phyloP scores from a whole-genome alignment of 2,888 invertebrate genomes.

The Microplitis deprimator region DNA sequence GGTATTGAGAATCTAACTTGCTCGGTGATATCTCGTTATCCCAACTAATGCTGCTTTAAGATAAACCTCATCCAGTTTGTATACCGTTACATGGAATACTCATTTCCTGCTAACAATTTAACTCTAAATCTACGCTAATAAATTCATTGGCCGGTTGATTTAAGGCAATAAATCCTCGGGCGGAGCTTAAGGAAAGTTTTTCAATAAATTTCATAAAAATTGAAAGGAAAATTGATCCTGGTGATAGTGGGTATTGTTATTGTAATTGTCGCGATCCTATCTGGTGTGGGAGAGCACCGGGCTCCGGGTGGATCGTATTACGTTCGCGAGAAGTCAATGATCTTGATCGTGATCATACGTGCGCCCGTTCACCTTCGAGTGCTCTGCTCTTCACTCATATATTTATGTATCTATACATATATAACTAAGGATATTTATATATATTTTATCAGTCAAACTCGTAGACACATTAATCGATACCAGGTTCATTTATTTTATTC shows the following conservation, averaged over 20 bases:
- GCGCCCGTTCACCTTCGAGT: conserved; percentile 45
- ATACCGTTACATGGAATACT: conserved; percentile 42
- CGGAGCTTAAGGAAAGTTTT: neutral
- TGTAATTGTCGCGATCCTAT: conserved; percentile 38
- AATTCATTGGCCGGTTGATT: conserved; percentile 4
- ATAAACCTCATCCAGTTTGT: conserved; percentile 30
- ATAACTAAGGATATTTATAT: too few relatives aligned
- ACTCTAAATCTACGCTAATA: neutral
- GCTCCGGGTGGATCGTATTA: conserved; percentile 46
- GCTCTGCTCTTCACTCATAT: conserved; percentile 5
- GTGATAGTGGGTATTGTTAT: conserved; percentile 34
- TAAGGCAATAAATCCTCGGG: neutral
- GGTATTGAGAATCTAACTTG: conserved; percentile 27
- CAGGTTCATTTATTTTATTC: too few relatives aligned
- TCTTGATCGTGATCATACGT: conserved; percentile 48
- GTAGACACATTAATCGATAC: too few relatives aligned
- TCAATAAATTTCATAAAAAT: neutral
- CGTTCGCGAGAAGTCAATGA: conserved; percentile 50
- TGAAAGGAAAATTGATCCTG: conserved; percentile 3
- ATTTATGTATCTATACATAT: neutral
- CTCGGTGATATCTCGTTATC: conserved; percentile 37
- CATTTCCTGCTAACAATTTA: conserved; percentile 19
- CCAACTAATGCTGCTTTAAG: conserved; percentile 28
- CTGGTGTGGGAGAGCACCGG: conserved; percentile 16
- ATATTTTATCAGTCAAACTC: too few relatives aligned